Conservation (phyloP, 1,140 invertebrate genomes). For the Plodia interpunctella region DNA sequence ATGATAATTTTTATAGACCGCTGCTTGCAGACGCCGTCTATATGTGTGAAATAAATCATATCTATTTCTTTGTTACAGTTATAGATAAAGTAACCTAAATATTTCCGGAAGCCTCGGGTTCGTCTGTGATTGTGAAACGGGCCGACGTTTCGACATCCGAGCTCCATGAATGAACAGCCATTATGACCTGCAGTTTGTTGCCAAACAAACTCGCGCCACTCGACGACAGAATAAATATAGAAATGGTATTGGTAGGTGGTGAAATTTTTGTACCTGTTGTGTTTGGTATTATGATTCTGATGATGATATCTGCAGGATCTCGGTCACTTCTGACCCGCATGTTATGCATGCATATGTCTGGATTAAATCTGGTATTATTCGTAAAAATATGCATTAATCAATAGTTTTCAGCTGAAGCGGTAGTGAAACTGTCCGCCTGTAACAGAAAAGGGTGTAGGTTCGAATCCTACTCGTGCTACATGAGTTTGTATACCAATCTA, state of each 20-base stretch:
- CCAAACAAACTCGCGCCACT: background rate
- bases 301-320: too few species aligned
- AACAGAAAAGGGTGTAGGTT: too few species aligned
- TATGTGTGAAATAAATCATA: background rate
- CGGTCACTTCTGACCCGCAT: too few species aligned
- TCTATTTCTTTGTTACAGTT: background rate
- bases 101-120: conserved; percentile 21
- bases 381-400: too few species aligned
- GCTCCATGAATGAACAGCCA: background rate
- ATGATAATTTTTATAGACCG: background rate
- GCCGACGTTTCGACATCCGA: background rate
- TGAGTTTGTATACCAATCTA: too few species aligned
- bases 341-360: too few species aligned
- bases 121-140: conserved; percentile 20
- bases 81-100: conserved; percentile 17
- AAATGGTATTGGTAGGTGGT: background rate
- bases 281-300: too few species aligned
- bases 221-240: background rate
- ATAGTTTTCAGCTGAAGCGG: too few species aligned
- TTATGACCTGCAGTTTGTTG: background rate
- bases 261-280: too few species aligned
- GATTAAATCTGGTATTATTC: too few species aligned
- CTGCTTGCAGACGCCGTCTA: background rate
- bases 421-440: too few species aligned
- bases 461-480: too few species aligned